These are phyloP conservation scores for Herminia tarsipennalis DNA, from an alignment of 2,888 invertebrate species.

Conservation along the genomic window DNA sequence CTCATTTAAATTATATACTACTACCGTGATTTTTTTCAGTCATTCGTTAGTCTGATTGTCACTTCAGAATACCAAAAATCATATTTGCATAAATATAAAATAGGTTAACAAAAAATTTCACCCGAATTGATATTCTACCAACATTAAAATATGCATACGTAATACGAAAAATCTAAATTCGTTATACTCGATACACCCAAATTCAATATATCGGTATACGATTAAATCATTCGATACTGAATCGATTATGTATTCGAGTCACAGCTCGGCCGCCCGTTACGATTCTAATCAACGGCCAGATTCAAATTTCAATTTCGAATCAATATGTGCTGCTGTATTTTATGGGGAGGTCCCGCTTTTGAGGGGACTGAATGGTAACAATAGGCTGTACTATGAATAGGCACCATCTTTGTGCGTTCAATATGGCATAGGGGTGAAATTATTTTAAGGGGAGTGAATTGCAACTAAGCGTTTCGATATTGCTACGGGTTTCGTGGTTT, in stretches of 20 bases:
- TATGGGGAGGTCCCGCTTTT: slow-evolving; percentile 16
- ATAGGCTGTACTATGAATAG: slow-evolving; percentile 8
- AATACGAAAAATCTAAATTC: slow-evolving; percentile 5
- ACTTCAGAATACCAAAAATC: background rate
- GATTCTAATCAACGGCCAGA: slow-evolving; percentile 48
- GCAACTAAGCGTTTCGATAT: background rate
- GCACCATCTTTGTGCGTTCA: slow-evolving; percentile 1
- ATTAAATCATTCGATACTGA: slow-evolving; percentile 44
- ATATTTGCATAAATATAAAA: background rate
- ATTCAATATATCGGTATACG: slow-evolving; percentile 35
- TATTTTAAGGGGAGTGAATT: slow-evolving; percentile 2
- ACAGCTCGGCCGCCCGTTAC: slow-evolving; percentile 40
- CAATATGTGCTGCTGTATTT: slow-evolving; percentile 43
- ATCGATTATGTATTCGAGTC: slow-evolving; percentile 46
- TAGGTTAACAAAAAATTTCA: background rate
- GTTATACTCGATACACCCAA: slow-evolving; percentile 20
- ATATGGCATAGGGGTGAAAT: slow-evolving; percentile 6
- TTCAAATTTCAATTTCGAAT: slow-evolving; percentile 50
- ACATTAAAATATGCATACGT: slow-evolving; percentile 1
- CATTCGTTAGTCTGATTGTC: too few species aligned
- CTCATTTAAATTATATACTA: too few species aligned
- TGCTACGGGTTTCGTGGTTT: too few species aligned
- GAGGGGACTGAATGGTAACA: slow-evolving; percentile 4
- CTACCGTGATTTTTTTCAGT: too few species aligned
- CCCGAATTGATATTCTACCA: background rate